Evolutionary conservation across 2,797 vertebrate genomes (phyloP), one percentile per base, ranked within the genome.

Genomic region (Numenius phaeopus): DNA sequence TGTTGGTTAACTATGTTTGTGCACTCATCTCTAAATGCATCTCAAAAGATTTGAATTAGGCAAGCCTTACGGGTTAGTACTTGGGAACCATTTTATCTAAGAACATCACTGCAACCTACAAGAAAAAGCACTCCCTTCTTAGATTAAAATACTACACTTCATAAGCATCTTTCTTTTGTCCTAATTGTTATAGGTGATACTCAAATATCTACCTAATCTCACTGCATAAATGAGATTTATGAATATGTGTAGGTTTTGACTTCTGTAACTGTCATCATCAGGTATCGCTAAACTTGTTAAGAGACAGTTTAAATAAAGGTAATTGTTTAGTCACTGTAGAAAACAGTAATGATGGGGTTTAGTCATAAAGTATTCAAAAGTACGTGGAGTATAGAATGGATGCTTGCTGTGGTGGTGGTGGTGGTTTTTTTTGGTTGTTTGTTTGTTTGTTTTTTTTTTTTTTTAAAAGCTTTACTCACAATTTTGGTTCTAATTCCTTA

Each of bases 341-440:
- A 76, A 62, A 34, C 26, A 54, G 16, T 79, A 40, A 21, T 22
- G 12, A 18, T 55, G 19, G 3, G 1, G 14, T 80, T 81, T 82
- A 79, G 16, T 64, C 17, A 34, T 39, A 14, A 75, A 86, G 46
- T 49, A 34, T 29, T 61, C 42, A 12, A 32, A 92, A 78, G 37
- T 21, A n/a, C 0, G 0, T 46, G 24, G 34, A 81, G 6, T 46
- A 6, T 23, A 82, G 61, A 66, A 22, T 26, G 34, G 54, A 7
- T 87, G 14, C 26, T 82, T 81, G 27, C 10, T 49, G 79, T 82
- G 40, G 10, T 9, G 14, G 4, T 40, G 24, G n/a, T n/a, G n/a
- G n/a, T n/a, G n/a, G 29, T 27, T 44, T 14, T 39, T 24, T 23
- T 32, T 20, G 30, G 34, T 37, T 37, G 34, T 37, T 37, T 37